A percentile compares a stretch with the other conserved stretches of the same genome.
Conservation (phyloP, 2,888 invertebrate genomes). For the Patella caerulea region DNA sequence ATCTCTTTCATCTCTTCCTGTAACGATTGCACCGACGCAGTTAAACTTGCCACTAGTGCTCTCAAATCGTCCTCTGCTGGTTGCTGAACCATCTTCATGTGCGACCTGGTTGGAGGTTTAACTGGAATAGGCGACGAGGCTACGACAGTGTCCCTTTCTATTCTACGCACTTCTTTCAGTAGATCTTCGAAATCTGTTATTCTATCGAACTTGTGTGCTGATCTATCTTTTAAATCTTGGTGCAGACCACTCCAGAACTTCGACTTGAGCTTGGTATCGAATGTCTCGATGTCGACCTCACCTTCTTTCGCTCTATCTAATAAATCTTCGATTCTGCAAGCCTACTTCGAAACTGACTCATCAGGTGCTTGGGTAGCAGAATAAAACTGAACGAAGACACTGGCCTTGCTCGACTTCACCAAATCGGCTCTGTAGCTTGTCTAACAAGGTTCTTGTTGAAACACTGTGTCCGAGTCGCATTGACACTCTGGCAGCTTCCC, state of each 20-base stretch:
- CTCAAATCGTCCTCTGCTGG: neutral
- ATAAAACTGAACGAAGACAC: neutral
- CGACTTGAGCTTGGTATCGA: neutral
- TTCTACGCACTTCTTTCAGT: neutral
- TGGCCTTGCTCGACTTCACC: neutral
- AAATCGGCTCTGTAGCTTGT: slow-evolving; percentile 2
- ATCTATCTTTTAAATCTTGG: neutral
- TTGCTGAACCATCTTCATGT: neutral
- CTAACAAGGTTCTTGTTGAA: neutral
- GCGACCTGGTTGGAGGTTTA: neutral
- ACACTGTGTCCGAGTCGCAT: neutral
- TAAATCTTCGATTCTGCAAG: neutral
- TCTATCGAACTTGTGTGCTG: slow-evolving; percentile 5
- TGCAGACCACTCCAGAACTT: slow-evolving; percentile 1
- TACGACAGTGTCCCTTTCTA: neutral
- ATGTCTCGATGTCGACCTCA: neutral
- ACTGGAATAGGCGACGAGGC: neutral
- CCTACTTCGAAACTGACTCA: neutral
- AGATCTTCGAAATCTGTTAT: neutral
- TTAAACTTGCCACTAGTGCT: neutral
- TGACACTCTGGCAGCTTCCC: neutral
- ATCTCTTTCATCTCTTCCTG: no score
- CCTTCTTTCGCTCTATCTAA: neutral
- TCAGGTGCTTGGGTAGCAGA: neutral
- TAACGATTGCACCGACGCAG: neutral